Percentiles rank a stretch among this genome's conserved stretches.
phyloP scores from a whole-genome alignment of 2,113 vertebrate genomes.

The Gracilinanus agilis region DNA sequence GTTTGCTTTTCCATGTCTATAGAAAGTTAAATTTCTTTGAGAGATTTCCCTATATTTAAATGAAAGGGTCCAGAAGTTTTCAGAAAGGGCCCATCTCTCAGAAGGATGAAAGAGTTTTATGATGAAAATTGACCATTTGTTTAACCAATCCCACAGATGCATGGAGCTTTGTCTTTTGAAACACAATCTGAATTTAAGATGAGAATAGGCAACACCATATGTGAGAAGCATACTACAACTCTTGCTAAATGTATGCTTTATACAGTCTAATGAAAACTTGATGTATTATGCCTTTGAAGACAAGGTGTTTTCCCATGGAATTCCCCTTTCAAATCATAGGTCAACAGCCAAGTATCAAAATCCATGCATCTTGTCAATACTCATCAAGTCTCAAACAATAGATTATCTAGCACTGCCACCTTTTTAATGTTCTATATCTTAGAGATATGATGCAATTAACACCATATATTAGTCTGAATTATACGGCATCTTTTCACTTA shows the following conservation, averaged over 20 bases:
- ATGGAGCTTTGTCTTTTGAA: not conserved
- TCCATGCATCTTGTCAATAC: conserved; percentile 37
- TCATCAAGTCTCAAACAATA: conserved; percentile 41
- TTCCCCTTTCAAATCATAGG: conserved; percentile 49
- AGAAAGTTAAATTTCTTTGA: not conserved
- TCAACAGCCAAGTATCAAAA: conserved; percentile 49
- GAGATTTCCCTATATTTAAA: not conserved
- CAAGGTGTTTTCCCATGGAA: not conserved
- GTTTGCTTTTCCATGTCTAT: not conserved
- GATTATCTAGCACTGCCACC: conserved; percentile 10
- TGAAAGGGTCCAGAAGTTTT: not conserved
- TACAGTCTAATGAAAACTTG: not conserved
- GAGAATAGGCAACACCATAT: not conserved
- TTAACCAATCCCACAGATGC: not conserved
- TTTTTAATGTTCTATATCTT: conserved; percentile 36
- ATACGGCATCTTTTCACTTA: conserved; percentile 74
- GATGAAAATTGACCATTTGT: not conserved
- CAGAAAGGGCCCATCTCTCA: not conserved
- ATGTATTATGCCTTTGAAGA: not conserved
- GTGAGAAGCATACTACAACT: not conserved
- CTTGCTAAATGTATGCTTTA: not conserved
- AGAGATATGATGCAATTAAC: conserved; percentile 57
- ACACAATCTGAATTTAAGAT: not conserved
- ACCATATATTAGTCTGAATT: conserved; percentile 47
- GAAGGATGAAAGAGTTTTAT: not conserved